These are phyloP conservation scores for Nomada ferruginata DNA, from an alignment of 2,888 invertebrate species.

Conservation along the genomic window DNA sequence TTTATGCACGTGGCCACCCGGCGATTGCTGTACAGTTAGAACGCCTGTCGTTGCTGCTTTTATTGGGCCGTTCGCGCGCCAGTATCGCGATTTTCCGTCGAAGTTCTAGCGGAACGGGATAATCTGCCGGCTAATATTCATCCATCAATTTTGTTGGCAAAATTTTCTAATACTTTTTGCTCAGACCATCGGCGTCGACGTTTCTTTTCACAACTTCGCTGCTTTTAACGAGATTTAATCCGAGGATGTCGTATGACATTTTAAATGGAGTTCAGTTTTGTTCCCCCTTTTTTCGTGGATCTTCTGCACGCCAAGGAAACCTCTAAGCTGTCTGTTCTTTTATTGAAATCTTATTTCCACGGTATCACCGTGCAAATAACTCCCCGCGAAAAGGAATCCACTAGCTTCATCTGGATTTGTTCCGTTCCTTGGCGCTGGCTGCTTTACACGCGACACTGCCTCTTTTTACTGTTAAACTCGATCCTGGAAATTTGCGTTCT, in stretches of 20 bases:
- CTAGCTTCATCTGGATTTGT: conserved; percentile 33
- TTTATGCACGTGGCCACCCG: neutral
- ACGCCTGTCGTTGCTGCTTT: neutral
- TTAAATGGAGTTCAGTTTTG: too few species aligned
- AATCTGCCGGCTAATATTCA: too few species aligned
- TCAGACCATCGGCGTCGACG: too few species aligned
- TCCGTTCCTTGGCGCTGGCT: conserved; percentile 32
- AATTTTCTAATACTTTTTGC: too few species aligned
- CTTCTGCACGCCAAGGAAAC: conserved; percentile 14
- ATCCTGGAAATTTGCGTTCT: neutral
- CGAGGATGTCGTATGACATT: too few species aligned
- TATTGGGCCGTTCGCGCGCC: neutral
- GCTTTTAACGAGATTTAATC: too few species aligned
- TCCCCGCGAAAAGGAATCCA: conserved; percentile 4
- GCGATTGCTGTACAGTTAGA: conserved; percentile 35
- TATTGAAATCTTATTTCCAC: conserved; percentile 50
- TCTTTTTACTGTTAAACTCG: conserved; percentile 1
- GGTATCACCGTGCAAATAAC: conserved; percentile 34
- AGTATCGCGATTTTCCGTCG: neutral
- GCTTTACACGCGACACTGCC: conserved; percentile 30
- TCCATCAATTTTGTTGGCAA: too few species aligned
- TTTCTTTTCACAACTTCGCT: too few species aligned
- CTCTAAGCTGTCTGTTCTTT: conserved; percentile 41
- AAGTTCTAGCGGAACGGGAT: too few species aligned
- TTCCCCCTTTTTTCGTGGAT: too few species aligned